Conservation (phyloP, 30 jellyfish, hydroid and myxozoan genomes). For the Mastigias papua region DNA sequence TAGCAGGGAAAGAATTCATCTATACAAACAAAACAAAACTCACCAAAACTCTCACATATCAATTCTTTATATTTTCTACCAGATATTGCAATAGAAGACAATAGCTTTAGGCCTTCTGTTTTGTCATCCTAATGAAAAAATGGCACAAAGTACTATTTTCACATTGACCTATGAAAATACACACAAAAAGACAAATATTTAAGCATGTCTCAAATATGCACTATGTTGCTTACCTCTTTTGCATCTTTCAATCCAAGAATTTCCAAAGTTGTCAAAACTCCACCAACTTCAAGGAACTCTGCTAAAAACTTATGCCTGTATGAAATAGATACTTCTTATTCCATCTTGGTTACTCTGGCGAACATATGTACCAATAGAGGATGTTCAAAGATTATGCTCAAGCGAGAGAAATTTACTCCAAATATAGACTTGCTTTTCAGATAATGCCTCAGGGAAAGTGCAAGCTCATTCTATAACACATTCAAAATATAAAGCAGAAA, state of each 20-base stretch:
- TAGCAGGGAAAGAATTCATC: too few relatives aligned
- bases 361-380: too few relatives aligned
- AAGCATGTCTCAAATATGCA: neutral
- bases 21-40: neutral
- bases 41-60: constrained; percentile 91
- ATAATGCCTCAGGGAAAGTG: too few relatives aligned
- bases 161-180: too few relatives aligned
- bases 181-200: neutral
- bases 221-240: constrained; percentile 47
- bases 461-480: too few relatives aligned
- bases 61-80: constrained; percentile 88
- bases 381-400: too few relatives aligned
- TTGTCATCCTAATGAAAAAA: constrained; percentile 60
- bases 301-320: constrained; percentile 83
- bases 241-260: constrained; percentile 80
- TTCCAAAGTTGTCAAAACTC: constrained; percentile 81
- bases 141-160: neutral
- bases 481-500: too few relatives aligned
- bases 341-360: too few relatives aligned
- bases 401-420: too few relatives aligned
- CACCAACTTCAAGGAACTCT: constrained; percentile 92
- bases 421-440: too few relatives aligned
- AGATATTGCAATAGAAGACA: constrained; percentile 68
- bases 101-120: constrained; percentile 55
- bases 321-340: too few relatives aligned